Evolutionary conservation across 2,113 vertebrate genomes (phyloP).

Genomic region (Pelvicachromis taeniatus): DNA sequence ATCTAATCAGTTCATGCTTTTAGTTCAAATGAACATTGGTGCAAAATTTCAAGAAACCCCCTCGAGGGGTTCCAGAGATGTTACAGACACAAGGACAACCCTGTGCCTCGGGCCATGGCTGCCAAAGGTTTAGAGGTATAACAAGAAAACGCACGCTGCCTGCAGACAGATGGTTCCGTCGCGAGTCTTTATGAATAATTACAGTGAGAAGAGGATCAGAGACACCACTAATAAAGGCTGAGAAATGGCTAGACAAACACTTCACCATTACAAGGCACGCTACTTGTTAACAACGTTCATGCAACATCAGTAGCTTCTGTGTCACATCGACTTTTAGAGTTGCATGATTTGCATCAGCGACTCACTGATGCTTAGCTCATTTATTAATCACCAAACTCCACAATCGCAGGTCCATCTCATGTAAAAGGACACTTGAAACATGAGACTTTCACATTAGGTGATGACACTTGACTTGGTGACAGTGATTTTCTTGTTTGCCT

Average conservation of each 20-base stretch:
- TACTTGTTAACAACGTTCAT: neutral
- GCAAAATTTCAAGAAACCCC: neutral
- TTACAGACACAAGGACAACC: neutral
- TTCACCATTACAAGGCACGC: neutral
- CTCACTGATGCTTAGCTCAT: neutral
- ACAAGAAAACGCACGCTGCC: neutral
- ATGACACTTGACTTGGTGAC: neutral
- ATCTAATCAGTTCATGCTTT: neutral
- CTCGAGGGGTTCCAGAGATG: neutral
- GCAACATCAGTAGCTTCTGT: neutral
- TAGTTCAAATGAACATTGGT: neutral
- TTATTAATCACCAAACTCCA: rapidly evolving
- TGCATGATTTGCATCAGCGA: neutral
- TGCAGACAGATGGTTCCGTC: neutral
- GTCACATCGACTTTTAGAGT: neutral
- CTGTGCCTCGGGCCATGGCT: neutral
- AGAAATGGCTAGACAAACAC: neutral
- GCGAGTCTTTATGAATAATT: neutral
- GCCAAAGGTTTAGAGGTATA: neutral
- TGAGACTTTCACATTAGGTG: neutral
- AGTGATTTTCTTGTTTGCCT: neutral
- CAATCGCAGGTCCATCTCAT: neutral
- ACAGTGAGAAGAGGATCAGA: neutral
- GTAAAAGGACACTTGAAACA: neutral
- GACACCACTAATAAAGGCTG: neutral